Percentiles rank a stretch among this genome's conserved stretches.
Evolutionary conservation across 2,888 invertebrate genomes (phyloP).

Genomic region (Andrena bucephala): DNA sequence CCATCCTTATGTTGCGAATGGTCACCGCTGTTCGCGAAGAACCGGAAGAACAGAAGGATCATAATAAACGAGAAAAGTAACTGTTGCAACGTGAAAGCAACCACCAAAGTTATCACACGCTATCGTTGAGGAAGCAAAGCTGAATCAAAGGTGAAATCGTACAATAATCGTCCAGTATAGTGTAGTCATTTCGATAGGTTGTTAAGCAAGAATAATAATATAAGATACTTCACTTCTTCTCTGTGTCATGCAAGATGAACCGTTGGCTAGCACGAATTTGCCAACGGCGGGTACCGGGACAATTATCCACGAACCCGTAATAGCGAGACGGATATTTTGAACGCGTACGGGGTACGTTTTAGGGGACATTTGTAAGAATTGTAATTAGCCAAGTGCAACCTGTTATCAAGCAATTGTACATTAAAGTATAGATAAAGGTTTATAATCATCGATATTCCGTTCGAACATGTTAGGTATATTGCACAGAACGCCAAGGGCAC

Average conservation of each 20-base stretch:
- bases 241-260: constrained; percentile 18
- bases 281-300: constrained; percentile 39
- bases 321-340: constrained; percentile 49
- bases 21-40: constrained; percentile 86
- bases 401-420: constrained; percentile 63
- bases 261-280: constrained; percentile 23
- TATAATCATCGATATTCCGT: constrained; percentile 54
- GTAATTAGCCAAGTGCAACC: constrained; percentile 53
- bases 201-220: constrained; percentile 43
- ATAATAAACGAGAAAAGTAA: constrained; percentile 78
- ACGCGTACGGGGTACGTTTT: constrained; percentile 35
- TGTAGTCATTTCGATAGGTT: constrained; percentile 29
- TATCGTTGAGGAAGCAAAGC: not conserved
- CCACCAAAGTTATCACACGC: not conserved
- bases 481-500: constrained; percentile 50
- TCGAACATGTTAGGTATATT: constrained; percentile 50
- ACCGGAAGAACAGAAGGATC: constrained; percentile 77
- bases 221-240: constrained; percentile 15
- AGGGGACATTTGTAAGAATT: constrained; percentile 61
- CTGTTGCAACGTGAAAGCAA: not conserved
- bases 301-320: constrained; percentile 27
- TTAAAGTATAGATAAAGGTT: constrained; percentile 50
- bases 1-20: constrained; percentile 91
- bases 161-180: constrained; percentile 56
- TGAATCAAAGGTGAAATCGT: constrained; percentile 25